Evolutionary conservation across 2,797 vertebrate genomes (phyloP), one percentile per base, ranked within the genome.

Genomic region (Spinibarbus caldwelli): DNA sequence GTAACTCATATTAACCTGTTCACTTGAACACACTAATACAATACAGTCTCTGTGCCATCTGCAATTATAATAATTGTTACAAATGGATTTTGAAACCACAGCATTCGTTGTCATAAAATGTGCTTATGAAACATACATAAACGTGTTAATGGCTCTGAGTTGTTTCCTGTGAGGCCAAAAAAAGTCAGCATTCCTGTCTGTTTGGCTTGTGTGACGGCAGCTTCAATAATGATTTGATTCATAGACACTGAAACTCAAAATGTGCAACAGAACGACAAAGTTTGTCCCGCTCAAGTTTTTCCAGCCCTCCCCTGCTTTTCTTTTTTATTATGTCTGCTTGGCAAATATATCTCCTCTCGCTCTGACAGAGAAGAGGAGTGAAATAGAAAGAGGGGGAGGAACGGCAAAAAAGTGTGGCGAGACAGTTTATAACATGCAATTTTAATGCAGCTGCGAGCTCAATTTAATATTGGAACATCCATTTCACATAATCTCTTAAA

Each of bases 321-420:
- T 87, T 91, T 91, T 94, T 91, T 91, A 93, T 93, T 93, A 93
- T 91, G 93, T 94, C 93, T 94, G 92, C 88, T 89, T 94, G 93
- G 93, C 92, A 93, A 82, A 91, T 90, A 87, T 87, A 89, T 90
- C 91, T 82, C 80, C 21, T 90, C 89, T 62, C 86, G 47, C 87
- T 81, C 86, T 80, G 52, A 85, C 26, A 75, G 64, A 52, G 72
- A 23, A 47, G 78, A 85, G 67, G 45, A 71, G 75, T 23, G 84
- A 80, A 81, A 77, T 23, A 49, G 41, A 80, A 71, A 57, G 47
- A 83, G 45, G 54, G 36, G 70, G 34, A 78, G 66, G 68, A 83
- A 82, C 73, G 36, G 36, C 38, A 75, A 87, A 67, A 31, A 68
- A 85, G 79, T 76, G 64, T 76, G 76, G 83, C 78, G 80, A 85